Percentiles rank a stretch among this genome's conserved stretches.
Conservation (phyloP, 2,888 invertebrate genomes). For the Agonopterix subpropinquella region DNA sequence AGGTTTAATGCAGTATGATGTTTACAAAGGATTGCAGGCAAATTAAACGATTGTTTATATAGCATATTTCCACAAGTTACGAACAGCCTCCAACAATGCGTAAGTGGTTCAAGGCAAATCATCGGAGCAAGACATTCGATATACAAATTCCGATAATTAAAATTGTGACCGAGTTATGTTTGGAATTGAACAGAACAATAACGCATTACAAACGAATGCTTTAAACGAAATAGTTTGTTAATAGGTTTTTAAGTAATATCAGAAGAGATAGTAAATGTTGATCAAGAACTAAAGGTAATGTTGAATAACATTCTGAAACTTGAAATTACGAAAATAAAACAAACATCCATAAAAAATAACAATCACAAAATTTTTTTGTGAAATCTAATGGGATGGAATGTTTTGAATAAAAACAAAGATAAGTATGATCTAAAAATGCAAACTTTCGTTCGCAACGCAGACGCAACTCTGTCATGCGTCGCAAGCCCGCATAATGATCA, state of each 20-base stretch:
- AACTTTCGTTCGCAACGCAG: constrained; percentile 28
- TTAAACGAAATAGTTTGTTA: not conserved
- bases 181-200: not conserved
- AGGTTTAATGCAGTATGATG: constrained; percentile 10
- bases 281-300: too few relatives aligned
- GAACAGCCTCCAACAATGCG: constrained; percentile 24
- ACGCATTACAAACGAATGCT: not conserved
- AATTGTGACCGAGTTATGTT: not conserved
- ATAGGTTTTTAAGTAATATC: too few relatives aligned
- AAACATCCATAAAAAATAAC: too few relatives aligned
- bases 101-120: constrained; percentile 59
- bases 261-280: too few relatives aligned
- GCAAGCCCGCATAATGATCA: constrained; percentile 22
- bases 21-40: constrained; percentile 3
- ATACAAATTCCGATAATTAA: constrained; percentile 18
- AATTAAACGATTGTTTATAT: not conserved
- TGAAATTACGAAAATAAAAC: too few relatives aligned
- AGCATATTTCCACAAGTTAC: not conserved
- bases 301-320: too few relatives aligned
- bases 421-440: not conserved
- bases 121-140: constrained; percentile 36
- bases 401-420: too few relatives aligned
- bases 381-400: too few relatives aligned
- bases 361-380: too few relatives aligned
- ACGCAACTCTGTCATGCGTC: constrained; percentile 23